Evolutionary conservation across 2,888 invertebrate species (phyloP).

Genomic region (Cryptosula pallasiana): DNA sequence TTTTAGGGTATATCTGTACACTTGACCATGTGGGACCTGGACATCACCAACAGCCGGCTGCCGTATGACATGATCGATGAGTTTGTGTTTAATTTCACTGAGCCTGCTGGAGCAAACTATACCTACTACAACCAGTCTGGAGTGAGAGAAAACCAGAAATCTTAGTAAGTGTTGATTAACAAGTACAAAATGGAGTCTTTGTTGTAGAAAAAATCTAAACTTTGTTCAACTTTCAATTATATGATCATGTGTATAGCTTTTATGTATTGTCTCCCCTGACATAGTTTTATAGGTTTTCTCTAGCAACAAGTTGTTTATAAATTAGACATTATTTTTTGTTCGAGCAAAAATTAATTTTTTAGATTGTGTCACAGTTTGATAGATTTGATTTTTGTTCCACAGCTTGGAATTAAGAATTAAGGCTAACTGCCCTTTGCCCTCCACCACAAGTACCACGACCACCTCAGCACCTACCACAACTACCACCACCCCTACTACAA

Average conservation of each 20-base stretch:
- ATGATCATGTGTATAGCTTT: too few species aligned
- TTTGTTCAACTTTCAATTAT: too few species aligned
- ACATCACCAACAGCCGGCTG: neutral
- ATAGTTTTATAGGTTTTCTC: too few species aligned
- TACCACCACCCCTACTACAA: neutral
- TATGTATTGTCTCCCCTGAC: too few species aligned
- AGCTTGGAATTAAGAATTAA: neutral
- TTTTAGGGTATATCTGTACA: neutral
- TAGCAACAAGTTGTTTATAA: too few species aligned
- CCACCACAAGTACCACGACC: constrained; percentile 1
- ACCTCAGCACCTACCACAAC: constrained; percentile 5
- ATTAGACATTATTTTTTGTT: too few species aligned
- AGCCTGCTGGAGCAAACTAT: constrained; percentile 5
- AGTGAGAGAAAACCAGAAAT: neutral
- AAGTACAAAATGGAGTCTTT: too few species aligned
- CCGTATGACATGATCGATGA: constrained; percentile 21
- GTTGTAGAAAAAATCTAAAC: too few species aligned
- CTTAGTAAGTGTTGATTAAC: constrained; percentile 16
- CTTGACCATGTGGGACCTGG: constrained; percentile 10
- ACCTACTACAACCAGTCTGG: neutral
- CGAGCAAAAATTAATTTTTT: too few species aligned
- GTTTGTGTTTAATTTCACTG: constrained; percentile 19
- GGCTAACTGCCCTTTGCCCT: neutral
- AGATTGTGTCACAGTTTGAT: too few species aligned
- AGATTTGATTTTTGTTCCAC: too few species aligned